Percentiles rank a stretch among this genome's conserved stretches.
Evolutionary conservation across 1,140 invertebrate genomes (phyloP).

Genomic region (Listronotus oregonensis): DNA sequence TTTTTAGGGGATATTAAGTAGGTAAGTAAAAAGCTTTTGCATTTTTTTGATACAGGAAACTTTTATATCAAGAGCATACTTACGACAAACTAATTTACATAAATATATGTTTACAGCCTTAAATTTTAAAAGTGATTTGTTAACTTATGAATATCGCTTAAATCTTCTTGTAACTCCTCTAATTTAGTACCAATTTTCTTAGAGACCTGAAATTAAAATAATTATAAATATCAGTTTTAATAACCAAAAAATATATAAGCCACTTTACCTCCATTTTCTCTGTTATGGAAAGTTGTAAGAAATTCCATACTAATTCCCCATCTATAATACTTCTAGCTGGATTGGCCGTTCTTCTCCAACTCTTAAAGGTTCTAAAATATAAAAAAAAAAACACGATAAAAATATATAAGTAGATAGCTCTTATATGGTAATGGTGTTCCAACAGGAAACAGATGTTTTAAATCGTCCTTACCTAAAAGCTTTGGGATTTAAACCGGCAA

Average conservation of each 20-base stretch:
- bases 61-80: no score
- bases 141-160: slow-evolving; percentile 87
- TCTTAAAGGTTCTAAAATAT: slow-evolving; percentile 72
- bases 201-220: slow-evolving; percentile 61
- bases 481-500: slow-evolving; percentile 85
- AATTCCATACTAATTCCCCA: slow-evolving; percentile 90
- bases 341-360: slow-evolving; percentile 71
- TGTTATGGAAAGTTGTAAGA: slow-evolving; percentile 76
- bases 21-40: no score
- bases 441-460: not conserved
- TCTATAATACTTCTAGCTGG: slow-evolving; percentile 89
- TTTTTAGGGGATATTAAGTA: no score
- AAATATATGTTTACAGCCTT: not conserved
- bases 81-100: not conserved
- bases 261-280: slow-evolving; percentile 80
- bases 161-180: slow-evolving; percentile 89
- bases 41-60: no score
- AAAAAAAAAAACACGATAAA: slow-evolving; percentile 44
- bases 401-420: not conserved
- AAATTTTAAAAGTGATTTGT: slow-evolving; percentile 82
- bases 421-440: not conserved
- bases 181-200: slow-evolving; percentile 94
- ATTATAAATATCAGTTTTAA: no score
- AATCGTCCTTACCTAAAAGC: slow-evolving; percentile 66
- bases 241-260: no score